Evolutionary conservation across 2,797 vertebrate species (phyloP).

Genomic region (Gambelia wislizenii): DNA sequence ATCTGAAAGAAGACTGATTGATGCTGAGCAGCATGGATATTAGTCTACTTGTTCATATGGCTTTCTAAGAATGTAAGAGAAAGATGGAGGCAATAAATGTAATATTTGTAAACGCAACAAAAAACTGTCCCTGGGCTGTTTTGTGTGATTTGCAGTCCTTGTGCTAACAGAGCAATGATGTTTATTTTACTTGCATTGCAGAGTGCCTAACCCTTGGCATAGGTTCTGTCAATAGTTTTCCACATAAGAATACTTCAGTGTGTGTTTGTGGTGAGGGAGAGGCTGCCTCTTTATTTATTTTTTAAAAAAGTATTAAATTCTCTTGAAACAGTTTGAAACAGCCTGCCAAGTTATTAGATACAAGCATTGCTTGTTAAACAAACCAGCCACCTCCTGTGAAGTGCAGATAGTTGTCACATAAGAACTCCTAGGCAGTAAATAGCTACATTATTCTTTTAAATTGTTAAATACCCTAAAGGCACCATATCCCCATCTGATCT

Average conservation of each 20-base stretch:
- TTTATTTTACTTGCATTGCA: slow-evolving; percentile 22
- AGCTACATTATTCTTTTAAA: slow-evolving; percentile 20
- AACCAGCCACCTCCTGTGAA: not conserved
- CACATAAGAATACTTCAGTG: not conserved
- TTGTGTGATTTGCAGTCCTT: not conserved
- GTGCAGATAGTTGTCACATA: slow-evolving; percentile 36
- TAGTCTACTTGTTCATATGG: not conserved
- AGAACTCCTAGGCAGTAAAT: slow-evolving; percentile 6
- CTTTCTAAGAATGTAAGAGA: not conserved
- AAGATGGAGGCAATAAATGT: not conserved
- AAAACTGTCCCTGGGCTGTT: slow-evolving; percentile 5
- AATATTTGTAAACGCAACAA: not conserved
- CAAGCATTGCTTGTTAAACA: slow-evolving; percentile 29
- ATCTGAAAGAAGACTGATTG: not conserved
- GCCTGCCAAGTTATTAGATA: slow-evolving; percentile 24
- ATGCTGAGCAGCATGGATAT: not conserved
- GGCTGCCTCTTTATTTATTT: not conserved
- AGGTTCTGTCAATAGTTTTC: slow-evolving; percentile 25
- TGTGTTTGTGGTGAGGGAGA: slow-evolving; percentile 39
- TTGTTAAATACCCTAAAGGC: slow-evolving; percentile 4
- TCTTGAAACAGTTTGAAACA: slow-evolving; percentile 22
- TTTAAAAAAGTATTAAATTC: not conserved
- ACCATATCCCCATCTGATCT: too few relatives aligned
- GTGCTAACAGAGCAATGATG: not conserved
- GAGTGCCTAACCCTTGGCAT: not conserved